Percentiles rank a stretch among this genome's conserved stretches.
Evolutionary conservation across 2,888 invertebrate species (phyloP).

Genomic region (Conchocele bisecta): DNA sequence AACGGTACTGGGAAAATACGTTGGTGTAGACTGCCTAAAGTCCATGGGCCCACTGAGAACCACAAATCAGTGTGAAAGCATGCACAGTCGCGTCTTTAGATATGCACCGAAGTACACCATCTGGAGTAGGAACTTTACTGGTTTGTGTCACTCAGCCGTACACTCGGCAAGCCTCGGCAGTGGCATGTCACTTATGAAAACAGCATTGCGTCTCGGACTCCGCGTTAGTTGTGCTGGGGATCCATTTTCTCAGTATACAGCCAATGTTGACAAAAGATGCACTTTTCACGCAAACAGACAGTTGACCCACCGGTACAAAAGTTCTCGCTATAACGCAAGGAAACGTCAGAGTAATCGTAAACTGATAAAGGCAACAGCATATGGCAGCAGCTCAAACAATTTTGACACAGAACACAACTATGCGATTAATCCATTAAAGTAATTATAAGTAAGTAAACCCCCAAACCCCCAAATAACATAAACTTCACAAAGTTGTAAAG

Average conservation of each 20-base stretch:
- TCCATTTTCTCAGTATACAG: conserved; percentile 2
- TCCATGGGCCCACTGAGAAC: conserved; percentile 5
- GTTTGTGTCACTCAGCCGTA: conserved; percentile 9
- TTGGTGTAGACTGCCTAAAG: not conserved
- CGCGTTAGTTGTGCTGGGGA: too few relatives aligned
- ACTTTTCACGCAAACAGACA: not conserved
- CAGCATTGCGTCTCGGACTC: not conserved
- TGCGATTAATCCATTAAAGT: not conserved
- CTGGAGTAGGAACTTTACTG: conserved; percentile 23
- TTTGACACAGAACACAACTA: not conserved
- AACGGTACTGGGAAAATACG: not conserved
- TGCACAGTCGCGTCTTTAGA: conserved; percentile 13
- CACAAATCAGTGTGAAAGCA: conserved; percentile 22
- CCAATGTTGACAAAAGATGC: not conserved
- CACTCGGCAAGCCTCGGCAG: conserved; percentile 9
- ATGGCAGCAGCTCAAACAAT: not conserved
- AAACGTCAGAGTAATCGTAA: not conserved
- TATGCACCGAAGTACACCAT: conserved; percentile 14
- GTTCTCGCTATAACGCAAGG: not conserved
- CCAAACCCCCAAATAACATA: too few relatives aligned
- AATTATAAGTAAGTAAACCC: not conserved
- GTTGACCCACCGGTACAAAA: conserved; percentile 1
- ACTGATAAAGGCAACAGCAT: not conserved
- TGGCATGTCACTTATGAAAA: not conserved
- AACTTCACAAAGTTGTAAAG: too few relatives aligned